Conservation (phyloP, 2,113 vertebrate genomes). For the Melanerpes formicivorus region DNA sequence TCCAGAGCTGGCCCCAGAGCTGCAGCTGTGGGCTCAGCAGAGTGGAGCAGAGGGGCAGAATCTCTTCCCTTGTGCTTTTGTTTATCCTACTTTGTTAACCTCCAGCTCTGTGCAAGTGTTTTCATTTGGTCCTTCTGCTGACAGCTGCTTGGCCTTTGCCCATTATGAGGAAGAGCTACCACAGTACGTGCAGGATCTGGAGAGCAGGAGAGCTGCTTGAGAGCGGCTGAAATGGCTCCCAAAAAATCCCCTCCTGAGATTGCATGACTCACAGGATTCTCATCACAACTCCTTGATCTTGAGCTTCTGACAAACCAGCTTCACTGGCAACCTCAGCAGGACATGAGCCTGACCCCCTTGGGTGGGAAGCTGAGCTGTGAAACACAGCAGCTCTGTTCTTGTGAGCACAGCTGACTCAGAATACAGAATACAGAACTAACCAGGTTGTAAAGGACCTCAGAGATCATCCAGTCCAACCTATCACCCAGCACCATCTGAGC, state of each 20-base stretch:
- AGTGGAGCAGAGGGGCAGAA: too few relatives aligned
- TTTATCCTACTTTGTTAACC: too few relatives aligned
- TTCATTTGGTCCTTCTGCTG: too few relatives aligned
- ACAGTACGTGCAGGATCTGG: rapidly evolving
- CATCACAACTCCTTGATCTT: background rate
- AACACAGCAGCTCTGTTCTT: background rate
- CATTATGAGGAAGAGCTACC: background rate
- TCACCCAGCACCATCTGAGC: too few relatives aligned
- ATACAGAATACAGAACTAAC: too few relatives aligned
- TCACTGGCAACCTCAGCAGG: background rate
- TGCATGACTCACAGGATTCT: background rate
- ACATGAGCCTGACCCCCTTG: background rate
- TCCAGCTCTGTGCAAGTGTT: too few relatives aligned
- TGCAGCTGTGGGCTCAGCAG: too few relatives aligned
- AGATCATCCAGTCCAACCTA: too few relatives aligned
- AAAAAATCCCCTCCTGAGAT: background rate
- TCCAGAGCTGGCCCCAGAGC: too few relatives aligned
- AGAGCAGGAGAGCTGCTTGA: background rate
- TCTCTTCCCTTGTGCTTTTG: too few relatives aligned
- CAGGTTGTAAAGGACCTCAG: too few relatives aligned
- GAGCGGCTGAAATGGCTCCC: background rate
- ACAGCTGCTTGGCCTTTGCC: background rate
- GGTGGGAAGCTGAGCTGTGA: background rate
- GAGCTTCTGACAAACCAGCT: background rate
- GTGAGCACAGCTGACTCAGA: background rate